Conservation (phyloP, 2,888 invertebrate species). For the Scrobipalpa costella region DNA sequence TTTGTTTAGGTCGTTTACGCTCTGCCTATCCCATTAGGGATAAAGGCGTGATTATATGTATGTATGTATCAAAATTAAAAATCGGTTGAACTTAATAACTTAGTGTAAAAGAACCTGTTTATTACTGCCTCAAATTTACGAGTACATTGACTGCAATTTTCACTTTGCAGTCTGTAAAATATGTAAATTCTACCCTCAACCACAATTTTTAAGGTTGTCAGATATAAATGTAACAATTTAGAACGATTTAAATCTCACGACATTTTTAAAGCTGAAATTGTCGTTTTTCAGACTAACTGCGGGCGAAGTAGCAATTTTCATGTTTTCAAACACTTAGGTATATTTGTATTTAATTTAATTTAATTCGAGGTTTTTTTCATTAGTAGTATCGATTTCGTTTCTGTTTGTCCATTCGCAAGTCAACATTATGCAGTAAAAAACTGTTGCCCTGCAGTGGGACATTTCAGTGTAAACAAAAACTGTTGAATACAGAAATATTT, state of each 20-base stretch:
- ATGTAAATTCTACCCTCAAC: constrained; percentile 5
- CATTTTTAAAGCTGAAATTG: neutral
- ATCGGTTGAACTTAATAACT: too few species aligned
- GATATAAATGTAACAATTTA: constrained; percentile 20
- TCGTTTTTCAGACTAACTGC: neutral
- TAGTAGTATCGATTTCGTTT: neutral
- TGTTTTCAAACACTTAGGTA: neutral
- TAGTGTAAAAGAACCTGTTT: neutral
- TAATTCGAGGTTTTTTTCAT: constrained; percentile 1
- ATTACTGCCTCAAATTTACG: neutral
- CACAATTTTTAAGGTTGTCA: constrained; percentile 19
- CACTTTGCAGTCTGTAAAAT: constrained; percentile 1
- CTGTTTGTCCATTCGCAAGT: neutral
- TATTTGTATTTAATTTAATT: constrained; percentile 11
- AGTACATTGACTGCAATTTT: neutral
- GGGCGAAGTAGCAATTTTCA: neutral
- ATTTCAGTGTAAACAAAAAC: too few species aligned
- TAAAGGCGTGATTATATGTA: too few species aligned
- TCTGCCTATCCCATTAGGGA: too few species aligned
- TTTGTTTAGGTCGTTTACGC: too few species aligned
- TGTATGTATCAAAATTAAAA: too few species aligned
- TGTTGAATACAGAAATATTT: too few species aligned
- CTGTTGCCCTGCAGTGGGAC: too few species aligned
- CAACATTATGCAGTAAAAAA: neutral
- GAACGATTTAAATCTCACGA: constrained; percentile 27